phyloP scores from a whole-genome alignment of 2,113 vertebrate species.

The Dryoscopus gambensis region DNA sequence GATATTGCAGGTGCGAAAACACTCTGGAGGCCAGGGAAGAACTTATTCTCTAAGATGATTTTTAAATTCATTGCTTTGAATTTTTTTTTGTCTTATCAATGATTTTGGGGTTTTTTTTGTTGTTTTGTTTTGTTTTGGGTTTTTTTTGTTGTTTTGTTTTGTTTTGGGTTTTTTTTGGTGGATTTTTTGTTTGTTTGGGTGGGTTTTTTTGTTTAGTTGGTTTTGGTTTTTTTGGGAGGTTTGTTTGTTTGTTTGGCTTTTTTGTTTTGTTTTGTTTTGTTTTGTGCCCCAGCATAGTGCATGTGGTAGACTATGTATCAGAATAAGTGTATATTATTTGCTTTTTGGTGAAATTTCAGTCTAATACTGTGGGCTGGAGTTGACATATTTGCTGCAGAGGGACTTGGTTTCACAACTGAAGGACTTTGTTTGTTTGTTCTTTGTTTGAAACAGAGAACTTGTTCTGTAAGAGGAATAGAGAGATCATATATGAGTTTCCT shows the following conservation, averaged over 20 bases:
- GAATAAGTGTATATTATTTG: background rate
- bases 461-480: background rate
- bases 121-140: background rate
- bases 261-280: background rate
- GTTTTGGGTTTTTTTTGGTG: background rate
- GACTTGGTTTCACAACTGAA: background rate
- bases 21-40: background rate
- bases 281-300: background rate
- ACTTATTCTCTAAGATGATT: background rate
- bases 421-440: background rate
- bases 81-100: background rate
- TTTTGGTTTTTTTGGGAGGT: no score
- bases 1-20: background rate
- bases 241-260: background rate
- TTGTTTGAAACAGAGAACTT: background rate
- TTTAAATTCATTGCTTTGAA: background rate
- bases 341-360: background rate
- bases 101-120: background rate
- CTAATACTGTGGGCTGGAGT: background rate
- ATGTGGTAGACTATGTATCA: background rate
- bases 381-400: background rate
- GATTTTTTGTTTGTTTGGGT: no score
- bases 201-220: no score
- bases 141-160: no score
- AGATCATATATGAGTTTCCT: background rate